phyloP scores from a whole-genome alignment of 2,888 invertebrate species.

The Epinotia brunnichana region DNA sequence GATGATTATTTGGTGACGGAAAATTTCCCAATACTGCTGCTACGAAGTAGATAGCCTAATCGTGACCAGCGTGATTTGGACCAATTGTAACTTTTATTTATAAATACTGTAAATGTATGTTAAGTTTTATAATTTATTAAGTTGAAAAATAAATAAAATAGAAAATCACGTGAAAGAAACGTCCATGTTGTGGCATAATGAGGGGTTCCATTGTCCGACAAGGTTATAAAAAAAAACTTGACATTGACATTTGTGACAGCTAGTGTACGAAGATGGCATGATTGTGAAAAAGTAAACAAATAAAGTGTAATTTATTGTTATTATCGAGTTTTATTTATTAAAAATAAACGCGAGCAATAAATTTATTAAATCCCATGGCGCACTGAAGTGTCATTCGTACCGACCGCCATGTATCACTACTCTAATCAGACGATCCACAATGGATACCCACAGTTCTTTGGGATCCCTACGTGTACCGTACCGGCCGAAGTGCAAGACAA shows the following conservation, averaged over 20 bases:
- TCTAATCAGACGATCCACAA: conserved; percentile 67
- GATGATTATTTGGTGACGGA: conserved; percentile 97
- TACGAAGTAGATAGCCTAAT: conserved; percentile 63
- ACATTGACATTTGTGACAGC: conserved; percentile 1
- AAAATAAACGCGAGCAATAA: background rate
- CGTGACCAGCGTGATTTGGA: background rate
- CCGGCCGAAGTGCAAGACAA: background rate
- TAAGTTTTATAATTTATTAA: conserved; percentile 12
- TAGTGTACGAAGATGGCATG: background rate
- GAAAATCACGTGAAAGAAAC: background rate
- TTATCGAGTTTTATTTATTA: conserved; percentile 8
- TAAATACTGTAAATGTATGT: background rate
- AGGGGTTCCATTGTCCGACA: background rate
- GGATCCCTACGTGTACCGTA: conserved; percentile 45
- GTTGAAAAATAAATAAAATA: background rate
- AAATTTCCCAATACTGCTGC: conserved; percentile 91
- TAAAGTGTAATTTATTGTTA: conserved; percentile 23
- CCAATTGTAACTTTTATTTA: conserved; percentile 20
- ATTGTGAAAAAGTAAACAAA: conserved; percentile 19
- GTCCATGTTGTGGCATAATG: conserved; percentile 5
- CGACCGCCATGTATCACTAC: conserved; percentile 53
- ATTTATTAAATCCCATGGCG: background rate
- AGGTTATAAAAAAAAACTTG: background rate
- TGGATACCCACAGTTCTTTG: conserved; percentile 49
- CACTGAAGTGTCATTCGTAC: background rate